phyloP scores from a whole-genome alignment of 2,797 vertebrate species.

The Champsocephalus gunnari region DNA sequence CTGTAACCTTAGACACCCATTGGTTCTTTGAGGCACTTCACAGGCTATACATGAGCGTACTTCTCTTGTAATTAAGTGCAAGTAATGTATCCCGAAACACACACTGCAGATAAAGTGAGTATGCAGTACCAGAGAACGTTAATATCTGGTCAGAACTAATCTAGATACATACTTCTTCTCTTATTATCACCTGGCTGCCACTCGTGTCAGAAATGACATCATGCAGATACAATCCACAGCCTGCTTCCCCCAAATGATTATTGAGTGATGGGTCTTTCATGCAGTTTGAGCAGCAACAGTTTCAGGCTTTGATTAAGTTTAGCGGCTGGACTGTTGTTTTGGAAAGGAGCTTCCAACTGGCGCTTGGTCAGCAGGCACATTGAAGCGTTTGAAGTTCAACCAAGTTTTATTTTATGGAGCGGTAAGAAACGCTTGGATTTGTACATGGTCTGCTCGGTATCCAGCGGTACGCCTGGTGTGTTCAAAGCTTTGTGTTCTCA shows the following conservation, averaged over 20 bases:
- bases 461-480: constrained; percentile 1
- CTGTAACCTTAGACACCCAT: not conserved
- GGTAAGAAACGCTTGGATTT: constrained; percentile 21
- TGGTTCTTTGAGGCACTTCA: not conserved
- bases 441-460: constrained; percentile 20
- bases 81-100: not conserved
- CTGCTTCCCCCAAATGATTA: not conserved
- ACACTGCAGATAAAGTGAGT: not conserved
- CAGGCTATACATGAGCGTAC: not conserved
- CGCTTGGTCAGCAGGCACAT: not conserved
- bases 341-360: constrained; percentile 18
- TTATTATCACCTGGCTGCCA: constrained; percentile 2
- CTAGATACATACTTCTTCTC: not conserved
- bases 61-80: constrained; percentile 11
- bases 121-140: not conserved
- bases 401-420: constrained; percentile 34
- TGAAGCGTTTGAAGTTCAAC: constrained; percentile 28
- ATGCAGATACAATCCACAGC: constrained; percentile 9
- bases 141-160: not conserved
- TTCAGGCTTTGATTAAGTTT: constrained; percentile 28
- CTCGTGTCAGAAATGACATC: not conserved
- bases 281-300: not conserved
- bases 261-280: not conserved
- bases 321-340: constrained; percentile 19
- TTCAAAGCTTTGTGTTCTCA: constrained; percentile 34